These are phyloP conservation scores for Andrena dorsata DNA, from an alignment of 2,888 invertebrate genomes.

Conservation along the genomic window DNA sequence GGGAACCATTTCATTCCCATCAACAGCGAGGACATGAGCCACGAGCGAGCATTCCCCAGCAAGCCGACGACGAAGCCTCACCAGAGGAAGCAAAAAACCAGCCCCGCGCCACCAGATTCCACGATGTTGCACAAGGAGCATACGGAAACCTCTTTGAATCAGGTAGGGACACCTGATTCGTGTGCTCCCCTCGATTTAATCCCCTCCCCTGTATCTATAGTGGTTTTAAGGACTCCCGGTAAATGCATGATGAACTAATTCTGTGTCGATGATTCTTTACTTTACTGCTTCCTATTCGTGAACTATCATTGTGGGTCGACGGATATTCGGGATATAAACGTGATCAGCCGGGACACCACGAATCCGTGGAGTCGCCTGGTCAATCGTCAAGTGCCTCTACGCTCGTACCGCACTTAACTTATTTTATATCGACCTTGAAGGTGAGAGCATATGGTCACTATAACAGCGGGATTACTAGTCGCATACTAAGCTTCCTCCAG, in stretches of 20 bases:
- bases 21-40: slow-evolving; percentile 80
- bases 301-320: slow-evolving; percentile 58
- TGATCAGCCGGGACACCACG: slow-evolving; percentile 82
- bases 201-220: neutral
- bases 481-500: neutral
- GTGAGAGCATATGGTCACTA: slow-evolving; percentile 86
- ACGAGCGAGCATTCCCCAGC: slow-evolving; percentile 76
- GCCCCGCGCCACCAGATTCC: slow-evolving; percentile 76
- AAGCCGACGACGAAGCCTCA: slow-evolving; percentile 79
- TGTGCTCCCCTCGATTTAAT: neutral
- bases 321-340: slow-evolving; percentile 50
- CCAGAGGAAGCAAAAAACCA: slow-evolving; percentile 76
- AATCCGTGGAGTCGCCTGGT: slow-evolving; percentile 80
- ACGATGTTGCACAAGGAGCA: slow-evolving; percentile 80
- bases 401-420: slow-evolving; percentile 89
- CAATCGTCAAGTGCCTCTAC: slow-evolving; percentile 84
- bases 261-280: slow-evolving; percentile 50
- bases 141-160: slow-evolving; percentile 81
- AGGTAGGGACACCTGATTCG: slow-evolving; percentile 73
- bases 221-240: neutral
- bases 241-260: slow-evolving; percentile 46
- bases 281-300: slow-evolving; percentile 52
- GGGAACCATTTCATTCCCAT: slow-evolving; percentile 70
- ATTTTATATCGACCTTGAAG: slow-evolving; percentile 90
- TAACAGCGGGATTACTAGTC: neutral